These are phyloP conservation scores for Rousettus leschenaultii DNA, from an alignment of 2,113 vertebrate species.

Conservation along the genomic window DNA sequence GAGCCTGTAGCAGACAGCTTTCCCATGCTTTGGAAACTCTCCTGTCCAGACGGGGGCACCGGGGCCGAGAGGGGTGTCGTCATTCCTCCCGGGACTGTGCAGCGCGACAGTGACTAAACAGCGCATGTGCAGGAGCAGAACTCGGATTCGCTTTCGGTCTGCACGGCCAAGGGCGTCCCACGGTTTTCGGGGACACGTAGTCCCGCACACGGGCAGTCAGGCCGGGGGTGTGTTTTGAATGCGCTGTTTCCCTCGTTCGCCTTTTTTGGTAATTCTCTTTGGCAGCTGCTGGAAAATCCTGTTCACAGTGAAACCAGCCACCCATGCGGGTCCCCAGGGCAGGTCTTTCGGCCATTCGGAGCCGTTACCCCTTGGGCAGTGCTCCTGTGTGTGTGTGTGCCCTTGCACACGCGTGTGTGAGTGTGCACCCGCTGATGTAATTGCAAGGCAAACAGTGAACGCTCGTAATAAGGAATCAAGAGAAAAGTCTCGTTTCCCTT, in stretches of 20 bases:
- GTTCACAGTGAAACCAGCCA: background rate
- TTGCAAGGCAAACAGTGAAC: background rate
- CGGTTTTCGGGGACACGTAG: rapidly evolving
- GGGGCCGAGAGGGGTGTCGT: background rate
- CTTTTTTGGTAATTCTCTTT: background rate
- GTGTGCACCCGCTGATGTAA: no score
- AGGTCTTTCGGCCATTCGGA: background rate
- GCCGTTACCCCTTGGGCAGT: rapidly evolving
- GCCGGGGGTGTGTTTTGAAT: background rate
- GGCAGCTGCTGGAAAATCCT: background rate
- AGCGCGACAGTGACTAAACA: background rate
- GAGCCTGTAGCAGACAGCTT: background rate
- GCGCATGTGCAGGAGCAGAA: background rate
- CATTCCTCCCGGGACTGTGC: background rate
- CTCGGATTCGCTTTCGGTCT: background rate
- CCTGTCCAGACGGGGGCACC: background rate
- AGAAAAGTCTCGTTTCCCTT: background rate
- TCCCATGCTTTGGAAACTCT: background rate
- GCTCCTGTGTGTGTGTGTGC: rapidly evolving
- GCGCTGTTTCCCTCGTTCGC: background rate
- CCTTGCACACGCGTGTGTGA: background rate
- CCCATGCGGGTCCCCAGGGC: background rate
- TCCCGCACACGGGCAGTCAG: rapidly evolving
- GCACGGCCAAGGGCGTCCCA: rapidly evolving
- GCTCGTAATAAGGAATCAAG: background rate